phyloP scores from a whole-genome alignment of 2,113 vertebrate genomes.

The Neofelis nebulosa region DNA sequence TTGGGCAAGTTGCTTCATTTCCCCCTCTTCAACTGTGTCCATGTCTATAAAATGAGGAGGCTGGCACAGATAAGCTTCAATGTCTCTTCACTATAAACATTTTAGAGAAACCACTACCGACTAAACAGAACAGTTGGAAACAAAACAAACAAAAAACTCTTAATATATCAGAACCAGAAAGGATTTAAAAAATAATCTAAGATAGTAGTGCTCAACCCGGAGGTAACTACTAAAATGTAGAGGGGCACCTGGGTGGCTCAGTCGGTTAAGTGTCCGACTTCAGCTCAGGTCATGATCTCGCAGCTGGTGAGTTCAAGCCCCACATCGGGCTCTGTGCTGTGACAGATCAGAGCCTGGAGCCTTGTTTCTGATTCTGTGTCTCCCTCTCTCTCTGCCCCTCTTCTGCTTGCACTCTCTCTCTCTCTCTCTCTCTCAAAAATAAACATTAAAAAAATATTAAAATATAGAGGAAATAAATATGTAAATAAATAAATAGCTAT shows the following conservation, averaged over 20 bases:
- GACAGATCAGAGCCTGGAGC: too few relatives aligned
- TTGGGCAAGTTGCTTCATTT: background rate
- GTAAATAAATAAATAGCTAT: background rate
- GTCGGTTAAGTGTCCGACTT: too few relatives aligned
- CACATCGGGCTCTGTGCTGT: too few relatives aligned
- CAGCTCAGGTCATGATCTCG: too few relatives aligned
- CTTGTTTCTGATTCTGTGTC: too few relatives aligned
- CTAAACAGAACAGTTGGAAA: background rate
- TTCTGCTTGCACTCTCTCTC: too few relatives aligned
- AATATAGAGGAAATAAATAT: background rate
- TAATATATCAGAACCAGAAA: background rate
- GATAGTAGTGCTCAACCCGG: background rate
- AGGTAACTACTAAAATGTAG: slow-evolving; percentile 26
- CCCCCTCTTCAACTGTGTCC: background rate
- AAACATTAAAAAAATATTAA: background rate
- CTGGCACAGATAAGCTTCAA: background rate
- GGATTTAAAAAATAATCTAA: slow-evolving; percentile 12
- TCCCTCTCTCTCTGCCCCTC: too few relatives aligned
- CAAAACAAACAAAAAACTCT: background rate
- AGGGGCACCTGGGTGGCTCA: background rate
- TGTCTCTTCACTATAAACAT: background rate
- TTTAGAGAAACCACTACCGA: background rate
- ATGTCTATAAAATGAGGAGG: background rate
- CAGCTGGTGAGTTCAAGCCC: too few relatives aligned
- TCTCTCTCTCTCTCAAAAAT: too few relatives aligned